Evolutionary conservation across 2,797 vertebrate species (phyloP).

Genomic region (Calcarius lapponicus): DNA sequence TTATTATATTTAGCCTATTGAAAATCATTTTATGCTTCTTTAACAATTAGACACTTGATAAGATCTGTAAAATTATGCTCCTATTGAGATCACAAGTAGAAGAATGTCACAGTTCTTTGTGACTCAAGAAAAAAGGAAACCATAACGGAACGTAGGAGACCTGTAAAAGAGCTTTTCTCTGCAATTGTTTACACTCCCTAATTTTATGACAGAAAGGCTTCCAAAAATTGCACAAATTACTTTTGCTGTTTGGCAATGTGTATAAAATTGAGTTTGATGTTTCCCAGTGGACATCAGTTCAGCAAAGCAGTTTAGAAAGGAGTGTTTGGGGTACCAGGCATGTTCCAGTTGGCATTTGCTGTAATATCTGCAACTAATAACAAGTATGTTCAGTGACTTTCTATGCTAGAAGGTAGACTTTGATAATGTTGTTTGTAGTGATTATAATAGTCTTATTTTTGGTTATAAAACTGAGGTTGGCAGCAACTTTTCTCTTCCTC

Average conservation of each 20-base stretch:
- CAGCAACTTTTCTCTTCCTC: background rate
- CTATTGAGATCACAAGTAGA: background rate
- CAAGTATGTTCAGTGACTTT: background rate
- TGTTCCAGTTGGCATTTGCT: background rate
- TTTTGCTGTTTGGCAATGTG: background rate
- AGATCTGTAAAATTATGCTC: background rate
- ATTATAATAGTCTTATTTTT: background rate
- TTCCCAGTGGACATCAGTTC: background rate
- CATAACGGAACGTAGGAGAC: background rate
- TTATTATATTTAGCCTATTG: background rate
- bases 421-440: background rate
- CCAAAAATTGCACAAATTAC: background rate
- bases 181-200: background rate
- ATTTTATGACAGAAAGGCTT: background rate
- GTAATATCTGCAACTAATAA: background rate
- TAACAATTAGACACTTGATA: background rate
- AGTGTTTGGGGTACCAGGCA: background rate
- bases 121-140: background rate
- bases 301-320: background rate
- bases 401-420: background rate
- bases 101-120: background rate
- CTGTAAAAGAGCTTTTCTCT: background rate
- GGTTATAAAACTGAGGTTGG: background rate
- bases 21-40: background rate
- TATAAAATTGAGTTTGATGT: background rate